Evolutionary conservation across 2,888 invertebrate species (phyloP).

Genomic region (Eupithecia subfuscata): DNA sequence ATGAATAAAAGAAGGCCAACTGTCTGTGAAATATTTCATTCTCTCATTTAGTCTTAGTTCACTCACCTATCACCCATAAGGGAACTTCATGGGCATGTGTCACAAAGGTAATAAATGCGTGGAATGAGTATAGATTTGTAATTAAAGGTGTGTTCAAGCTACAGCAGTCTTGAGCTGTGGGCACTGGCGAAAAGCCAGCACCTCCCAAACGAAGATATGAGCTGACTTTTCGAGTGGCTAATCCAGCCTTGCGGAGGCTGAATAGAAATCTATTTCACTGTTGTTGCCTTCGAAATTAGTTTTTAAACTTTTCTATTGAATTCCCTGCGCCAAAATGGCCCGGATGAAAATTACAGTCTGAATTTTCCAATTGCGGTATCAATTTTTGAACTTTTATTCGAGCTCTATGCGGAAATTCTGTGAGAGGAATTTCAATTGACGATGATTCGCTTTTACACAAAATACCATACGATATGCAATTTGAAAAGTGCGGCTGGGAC

Average conservation of each 20-base stretch:
- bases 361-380: conserved; percentile 17
- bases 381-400: conserved; percentile 17
- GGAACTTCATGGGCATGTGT: no score
- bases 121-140: not conserved
- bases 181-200: conserved; percentile 39
- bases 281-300: conserved; percentile 29
- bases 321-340: conserved; percentile 17
- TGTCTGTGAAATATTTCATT: no score
- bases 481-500: not conserved
- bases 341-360: conserved; percentile 16
- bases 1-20: no score
- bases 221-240: conserved; percentile 41
- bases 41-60: no score
- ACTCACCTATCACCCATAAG: no score
- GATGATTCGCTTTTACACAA: conserved; percentile 2
- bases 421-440: conserved; percentile 3
- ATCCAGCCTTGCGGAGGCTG: conserved; percentile 36
- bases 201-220: conserved; percentile 35
- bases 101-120: not conserved
- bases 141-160: not conserved
- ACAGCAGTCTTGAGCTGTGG: conserved; percentile 11
- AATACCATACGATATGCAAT: not conserved
- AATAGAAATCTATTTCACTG: conserved; percentile 36
- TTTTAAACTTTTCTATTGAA: conserved; percentile 24
- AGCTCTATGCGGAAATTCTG: not conserved